A percentile compares a stretch with the other conserved stretches of the same genome.
Conservation (phyloP, 2,888 invertebrate species). For the Mesoligia furuncula region DNA sequence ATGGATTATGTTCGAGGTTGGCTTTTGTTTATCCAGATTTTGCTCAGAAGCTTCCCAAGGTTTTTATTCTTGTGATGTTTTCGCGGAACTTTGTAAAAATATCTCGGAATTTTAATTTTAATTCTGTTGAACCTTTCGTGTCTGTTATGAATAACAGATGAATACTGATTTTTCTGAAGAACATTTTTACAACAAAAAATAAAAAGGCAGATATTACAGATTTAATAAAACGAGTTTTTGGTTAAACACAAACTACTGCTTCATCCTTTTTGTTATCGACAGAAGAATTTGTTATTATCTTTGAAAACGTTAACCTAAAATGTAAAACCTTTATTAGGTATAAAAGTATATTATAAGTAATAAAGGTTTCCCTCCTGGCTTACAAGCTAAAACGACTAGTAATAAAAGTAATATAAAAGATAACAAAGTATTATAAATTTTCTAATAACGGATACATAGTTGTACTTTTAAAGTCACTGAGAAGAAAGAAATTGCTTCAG, state of each 20-base stretch:
- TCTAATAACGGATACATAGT: slow-evolving; percentile 42
- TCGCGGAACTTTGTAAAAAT: background rate
- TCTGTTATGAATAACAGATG: too few relatives aligned
- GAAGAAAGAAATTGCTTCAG: slow-evolving; percentile 42
- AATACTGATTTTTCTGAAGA: background rate
- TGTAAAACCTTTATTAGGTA: slow-evolving; percentile 31
- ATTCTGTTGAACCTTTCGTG: background rate
- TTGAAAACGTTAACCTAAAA: slow-evolving; percentile 3
- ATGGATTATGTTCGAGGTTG: slow-evolving; percentile 48
- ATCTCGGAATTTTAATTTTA: background rate
- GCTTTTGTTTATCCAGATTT: slow-evolving; percentile 16
- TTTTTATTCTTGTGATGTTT: background rate
- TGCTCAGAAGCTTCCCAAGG: too few relatives aligned
- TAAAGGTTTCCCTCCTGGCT: background rate
- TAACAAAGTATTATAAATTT: slow-evolving; percentile 47
- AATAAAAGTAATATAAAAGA: slow-evolving; percentile 50
- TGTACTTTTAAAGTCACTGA: slow-evolving; percentile 47
- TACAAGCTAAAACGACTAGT: slow-evolving; percentile 23
- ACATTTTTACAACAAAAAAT: background rate
- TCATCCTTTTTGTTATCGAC: background rate
- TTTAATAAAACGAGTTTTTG: background rate
- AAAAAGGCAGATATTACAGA: background rate
- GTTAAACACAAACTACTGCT: background rate
- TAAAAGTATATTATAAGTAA: slow-evolving; percentile 7
- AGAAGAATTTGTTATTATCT: background rate